Evolutionary conservation across 2,113 vertebrate genomes (phyloP).

Genomic region (Protobothrops flavoviridis): DNA sequence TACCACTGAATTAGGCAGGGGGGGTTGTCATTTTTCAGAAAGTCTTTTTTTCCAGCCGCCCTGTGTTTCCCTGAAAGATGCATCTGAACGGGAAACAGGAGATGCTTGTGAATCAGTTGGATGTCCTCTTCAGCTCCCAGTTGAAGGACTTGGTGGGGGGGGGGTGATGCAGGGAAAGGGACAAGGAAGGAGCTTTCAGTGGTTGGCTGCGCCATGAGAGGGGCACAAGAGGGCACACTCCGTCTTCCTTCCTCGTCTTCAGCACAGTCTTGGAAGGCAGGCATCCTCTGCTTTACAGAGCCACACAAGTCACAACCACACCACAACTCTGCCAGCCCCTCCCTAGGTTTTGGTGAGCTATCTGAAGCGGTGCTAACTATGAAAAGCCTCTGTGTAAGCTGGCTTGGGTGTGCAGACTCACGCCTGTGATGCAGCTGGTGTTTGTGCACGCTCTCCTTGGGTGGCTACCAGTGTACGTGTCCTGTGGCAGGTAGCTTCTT

Average conservation of each 20-base stretch:
- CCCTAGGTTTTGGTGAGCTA: not conserved
- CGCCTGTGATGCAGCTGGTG: not conserved
- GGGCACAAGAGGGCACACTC: not conserved
- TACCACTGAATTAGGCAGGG: not conserved
- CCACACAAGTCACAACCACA: not conserved
- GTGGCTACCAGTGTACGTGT: not conserved
- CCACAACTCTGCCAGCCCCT: not conserved
- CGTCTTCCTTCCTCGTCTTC: not conserved
- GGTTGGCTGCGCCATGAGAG: not conserved
- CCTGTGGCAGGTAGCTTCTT: conserved; percentile 13
- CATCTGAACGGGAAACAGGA: not conserved
- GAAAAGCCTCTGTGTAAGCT: not conserved
- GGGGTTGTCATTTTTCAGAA: not conserved
- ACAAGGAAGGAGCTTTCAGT: not conserved
- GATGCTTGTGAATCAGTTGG: fast-evolving
- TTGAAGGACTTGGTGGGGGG: too few species aligned
- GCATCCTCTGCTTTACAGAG: not conserved
- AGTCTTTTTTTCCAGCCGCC: not conserved
- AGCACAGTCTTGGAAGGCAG: not conserved
- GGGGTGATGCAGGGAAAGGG: not conserved
- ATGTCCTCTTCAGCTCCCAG: not conserved
- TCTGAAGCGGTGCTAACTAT: not conserved
- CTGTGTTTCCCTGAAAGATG: not conserved
- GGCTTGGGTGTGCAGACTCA: not conserved
- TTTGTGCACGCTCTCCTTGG: not conserved